Conservation (phyloP, 2,797 vertebrate species). For the Harpagifer antarcticus region DNA sequence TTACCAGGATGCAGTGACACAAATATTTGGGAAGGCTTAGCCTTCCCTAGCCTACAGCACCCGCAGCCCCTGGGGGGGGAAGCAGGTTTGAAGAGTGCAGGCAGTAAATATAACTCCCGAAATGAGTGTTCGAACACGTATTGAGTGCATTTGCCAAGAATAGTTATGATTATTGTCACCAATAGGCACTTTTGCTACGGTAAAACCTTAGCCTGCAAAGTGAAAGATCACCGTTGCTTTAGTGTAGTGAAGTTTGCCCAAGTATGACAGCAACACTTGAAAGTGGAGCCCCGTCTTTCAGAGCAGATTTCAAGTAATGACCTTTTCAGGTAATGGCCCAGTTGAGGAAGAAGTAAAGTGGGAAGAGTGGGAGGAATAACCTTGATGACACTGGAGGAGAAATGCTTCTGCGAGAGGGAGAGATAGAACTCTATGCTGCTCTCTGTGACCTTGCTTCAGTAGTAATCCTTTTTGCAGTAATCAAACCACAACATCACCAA, state of each 20-base stretch:
- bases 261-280: constrained; percentile 57
- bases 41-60: too few species aligned
- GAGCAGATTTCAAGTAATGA: constrained; percentile 63
- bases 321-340: constrained; percentile 70
- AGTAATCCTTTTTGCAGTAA: constrained; percentile 18
- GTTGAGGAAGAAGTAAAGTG: constrained; percentile 43
- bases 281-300: constrained; percentile 64
- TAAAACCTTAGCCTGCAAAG: background rate
- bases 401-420: constrained; percentile 23
- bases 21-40: too few species aligned
- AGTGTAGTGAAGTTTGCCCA: constrained; percentile 31
- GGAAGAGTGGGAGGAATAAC: constrained; percentile 42
- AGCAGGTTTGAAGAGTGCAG: constrained; percentile 38
- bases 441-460: constrained; percentile 29
- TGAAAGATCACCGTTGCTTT: constrained; percentile 17
- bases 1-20: too few species aligned
- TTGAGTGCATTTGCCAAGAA: constrained; percentile 18
- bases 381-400: constrained; percentile 41
- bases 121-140: constrained; percentile 30
- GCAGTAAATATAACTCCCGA: constrained; percentile 28
- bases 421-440: constrained; percentile 25
- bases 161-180: constrained; percentile 20
- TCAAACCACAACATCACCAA: constrained; percentile 15
- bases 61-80: too few species aligned
- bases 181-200: background rate